These are phyloP conservation scores for Riparia riparia DNA, from an alignment of 2,113 vertebrate species.

Conservation along the genomic window DNA sequence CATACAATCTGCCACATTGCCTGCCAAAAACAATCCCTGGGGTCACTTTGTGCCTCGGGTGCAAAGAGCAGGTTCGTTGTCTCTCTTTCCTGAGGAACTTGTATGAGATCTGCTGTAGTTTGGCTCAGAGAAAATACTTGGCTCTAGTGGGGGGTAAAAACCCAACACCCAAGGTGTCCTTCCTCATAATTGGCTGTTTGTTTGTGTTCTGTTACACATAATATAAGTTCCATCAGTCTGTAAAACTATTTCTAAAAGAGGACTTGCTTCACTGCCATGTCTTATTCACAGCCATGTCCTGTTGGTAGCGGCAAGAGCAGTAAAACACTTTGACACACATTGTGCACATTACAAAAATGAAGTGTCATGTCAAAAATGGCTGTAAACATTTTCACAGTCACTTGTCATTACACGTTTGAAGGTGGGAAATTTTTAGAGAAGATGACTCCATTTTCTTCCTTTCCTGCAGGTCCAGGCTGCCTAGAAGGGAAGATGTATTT, in stretches of 20 bases:
- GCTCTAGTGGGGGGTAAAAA: background rate
- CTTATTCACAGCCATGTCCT: constrained; percentile 21
- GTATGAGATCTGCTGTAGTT: background rate
- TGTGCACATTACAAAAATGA: background rate
- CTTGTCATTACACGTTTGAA: constrained; percentile 46
- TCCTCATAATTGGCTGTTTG: background rate
- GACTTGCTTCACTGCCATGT: constrained; percentile 20
- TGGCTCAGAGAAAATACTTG: background rate
- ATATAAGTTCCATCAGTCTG: background rate
- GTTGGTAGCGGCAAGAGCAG: background rate
- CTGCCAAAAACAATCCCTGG: background rate
- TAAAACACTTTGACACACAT: constrained; percentile 40
- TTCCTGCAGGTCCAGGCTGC: background rate
- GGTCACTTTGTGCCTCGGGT: background rate
- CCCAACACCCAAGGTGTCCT: accelerated
- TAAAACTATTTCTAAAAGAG: background rate
- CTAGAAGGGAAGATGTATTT: background rate
- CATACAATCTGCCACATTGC: background rate
- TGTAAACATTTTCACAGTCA: constrained; percentile 56
- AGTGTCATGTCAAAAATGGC: constrained; percentile 29
- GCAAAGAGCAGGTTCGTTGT: background rate
- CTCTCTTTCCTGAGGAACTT: background rate
- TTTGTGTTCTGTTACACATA: background rate
- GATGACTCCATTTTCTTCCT: constrained; percentile 10
- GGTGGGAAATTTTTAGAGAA: constrained; percentile 25